Evolutionary conservation across 2,888 invertebrate species (phyloP), one percentile per base, ranked within the genome.

Genomic region (Chorisops tibialis): DNA sequence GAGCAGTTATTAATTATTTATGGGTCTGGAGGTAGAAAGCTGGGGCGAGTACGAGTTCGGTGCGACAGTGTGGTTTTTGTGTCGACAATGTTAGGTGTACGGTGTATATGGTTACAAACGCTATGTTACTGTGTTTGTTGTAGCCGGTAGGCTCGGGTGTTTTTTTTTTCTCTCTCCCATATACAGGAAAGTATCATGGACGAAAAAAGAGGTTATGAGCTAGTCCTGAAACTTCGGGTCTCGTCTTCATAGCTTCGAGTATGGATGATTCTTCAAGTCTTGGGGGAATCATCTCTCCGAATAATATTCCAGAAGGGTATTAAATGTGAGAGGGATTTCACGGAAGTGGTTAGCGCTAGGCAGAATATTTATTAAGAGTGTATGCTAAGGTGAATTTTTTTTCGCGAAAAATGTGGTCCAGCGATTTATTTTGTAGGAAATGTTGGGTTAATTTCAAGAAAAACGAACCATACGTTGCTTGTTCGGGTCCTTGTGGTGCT

Each of bases 361-460:
- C 12, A n/a, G 5, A n/a, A 14, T 16, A 16, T 14, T 6, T 14
- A 3, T 5, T 1, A 16, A 41, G 16, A 41, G 41, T 14, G 16
- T 14, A 37, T 11, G 6, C 11, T 11, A 37, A 37, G 37, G n/a
- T n/a, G n/a, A n/a, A n/a, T n/a, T n/a, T n/a, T n/a, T n/a, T n/a
- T n/a, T n/a, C n/a, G n/a, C n/a, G n/a, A 41, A 41, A 41, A 41
- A 41, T 14, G 41, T 60, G 30, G 30, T 9, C 30, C 5, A 30
- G 9, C 3, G 7, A 30, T 30, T 30, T 58, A 60, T 58, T 58
- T 45, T 77, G 76, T 70, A 74, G 73, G 64, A 75, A 72, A 68
- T 77, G 77, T 62, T 75, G 77, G 77, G 73, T 76, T 69, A 75
- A 77, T 73, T 77, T 77, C 60, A 68, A 67, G 60, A 65, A 68